phyloP scores from a whole-genome alignment of 2,113 vertebrate species.

The Peucedramus taeniatus region DNA sequence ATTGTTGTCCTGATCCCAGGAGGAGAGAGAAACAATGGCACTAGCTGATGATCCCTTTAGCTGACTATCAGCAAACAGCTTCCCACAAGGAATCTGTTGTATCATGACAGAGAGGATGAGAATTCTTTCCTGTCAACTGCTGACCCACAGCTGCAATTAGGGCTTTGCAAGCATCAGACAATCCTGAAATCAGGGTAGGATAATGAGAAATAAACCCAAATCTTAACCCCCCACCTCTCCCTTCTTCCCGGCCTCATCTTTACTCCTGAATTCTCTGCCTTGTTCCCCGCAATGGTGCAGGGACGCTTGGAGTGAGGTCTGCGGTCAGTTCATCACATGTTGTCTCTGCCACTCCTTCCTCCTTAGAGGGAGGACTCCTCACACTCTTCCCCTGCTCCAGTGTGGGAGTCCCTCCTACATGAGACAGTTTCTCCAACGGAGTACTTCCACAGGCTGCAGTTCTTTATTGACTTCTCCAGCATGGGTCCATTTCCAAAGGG shows the following conservation, averaged over 20 bases:
- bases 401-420: neutral
- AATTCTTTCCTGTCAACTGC: neutral
- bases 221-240: too few relatives aligned
- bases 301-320: neutral
- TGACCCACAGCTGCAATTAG: neutral
- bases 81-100: neutral
- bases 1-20: neutral
- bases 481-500: neutral
- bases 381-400: neutral
- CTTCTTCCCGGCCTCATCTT: neutral
- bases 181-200: neutral
- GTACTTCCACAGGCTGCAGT: neutral
- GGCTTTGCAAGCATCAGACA: neutral
- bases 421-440: neutral
- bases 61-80: neutral
- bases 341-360: neutral
- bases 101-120: fast-evolving
- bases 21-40: neutral
- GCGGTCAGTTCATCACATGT: neutral
- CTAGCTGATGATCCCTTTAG: neutral
- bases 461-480: fast-evolving
- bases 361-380: neutral
- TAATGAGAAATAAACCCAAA: neutral
- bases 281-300: fast-evolving
- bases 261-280: neutral